Base-by-base conservation (phyloP, 2,113 vertebrate genomes). In the Mastomys natalensis region DNA sequence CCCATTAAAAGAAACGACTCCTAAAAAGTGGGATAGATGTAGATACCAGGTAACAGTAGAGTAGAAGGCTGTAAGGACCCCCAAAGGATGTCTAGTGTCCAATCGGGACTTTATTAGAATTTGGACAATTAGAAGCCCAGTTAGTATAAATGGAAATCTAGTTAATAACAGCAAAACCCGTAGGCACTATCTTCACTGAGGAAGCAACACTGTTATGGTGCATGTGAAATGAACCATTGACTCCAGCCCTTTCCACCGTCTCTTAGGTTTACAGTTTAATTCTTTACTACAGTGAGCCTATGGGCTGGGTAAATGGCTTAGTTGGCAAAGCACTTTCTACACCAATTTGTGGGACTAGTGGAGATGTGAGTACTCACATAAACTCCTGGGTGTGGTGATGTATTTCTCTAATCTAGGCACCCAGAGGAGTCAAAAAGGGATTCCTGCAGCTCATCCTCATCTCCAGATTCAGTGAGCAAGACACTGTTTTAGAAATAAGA, bases 211-310 rank as follows among this genome's bases (percentile, higher is more conserved):
- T 72, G 3, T 60, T 76, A n/a, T 34, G 66, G 24, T 77, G 62
- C 48, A 10, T 2, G 1, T 19, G 60, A 96, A 95, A 60, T 43
- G 91, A 93, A 74, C 58, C 68, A 51, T 68, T 12, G 31, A 68
- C 40, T 68, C 60, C 55, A 31, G 66, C 68, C 51, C 62, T 89
- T 93, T 89, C 74, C 72, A 76, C 88, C 58, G 72, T 97, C 96
- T 97, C 24, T 74, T 92, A n/a, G 60, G 26, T 60, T 90, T 92
- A 94, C 58, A 31, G 0, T 43, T 98, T 94, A 95, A 92, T 93
- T 91, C 51, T 73, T 86, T 55, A 6, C 60, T 95, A 96, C 93
- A 95, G 51, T 12, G 34, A 45, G 5, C 7, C 4, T 9, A 31
- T 95, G 88, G 70, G 37, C 60, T 68, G 43, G 19, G 26, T 1